phyloP scores from a whole-genome alignment of 1,140 invertebrate genomes.

The Anthonomus grandis region DNA sequence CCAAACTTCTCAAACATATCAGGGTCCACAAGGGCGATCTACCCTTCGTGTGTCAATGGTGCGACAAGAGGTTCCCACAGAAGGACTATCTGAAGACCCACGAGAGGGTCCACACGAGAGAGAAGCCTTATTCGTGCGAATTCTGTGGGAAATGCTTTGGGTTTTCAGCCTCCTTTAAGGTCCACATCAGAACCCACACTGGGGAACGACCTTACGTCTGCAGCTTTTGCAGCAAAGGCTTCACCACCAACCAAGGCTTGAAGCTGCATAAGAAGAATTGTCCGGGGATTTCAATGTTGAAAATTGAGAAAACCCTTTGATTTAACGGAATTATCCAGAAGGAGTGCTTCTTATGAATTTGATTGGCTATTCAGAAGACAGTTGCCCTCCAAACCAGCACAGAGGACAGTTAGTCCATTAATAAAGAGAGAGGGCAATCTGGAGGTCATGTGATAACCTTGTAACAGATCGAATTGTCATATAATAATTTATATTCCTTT shows the following conservation, averaged over 20 bases:
- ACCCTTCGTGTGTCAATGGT: conserved; percentile 61
- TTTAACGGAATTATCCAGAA: too few relatives aligned
- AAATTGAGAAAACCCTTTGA: background rate
- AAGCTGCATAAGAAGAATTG: conserved; percentile 22
- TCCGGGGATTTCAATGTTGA: conserved; percentile 11
- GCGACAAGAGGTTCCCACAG: conserved; percentile 45
- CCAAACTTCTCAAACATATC: conserved; percentile 62
- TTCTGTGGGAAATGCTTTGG: conserved; percentile 75
- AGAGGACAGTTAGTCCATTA: too few relatives aligned
- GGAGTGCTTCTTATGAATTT: too few relatives aligned
- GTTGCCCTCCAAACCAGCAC: too few relatives aligned
- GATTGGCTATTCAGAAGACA: too few relatives aligned
- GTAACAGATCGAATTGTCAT: too few relatives aligned
- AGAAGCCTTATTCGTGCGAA: conserved; percentile 63
- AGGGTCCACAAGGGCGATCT: conserved; percentile 71
- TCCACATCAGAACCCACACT: conserved; percentile 58
- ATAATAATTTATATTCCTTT: too few relatives aligned
- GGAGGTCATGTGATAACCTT: too few relatives aligned
- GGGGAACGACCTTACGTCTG: conserved; percentile 74
- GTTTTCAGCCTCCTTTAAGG: conserved; percentile 64
- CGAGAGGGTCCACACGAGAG: conserved; percentile 61
- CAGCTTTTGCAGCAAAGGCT: conserved; percentile 62
- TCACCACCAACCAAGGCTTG: conserved; percentile 41
- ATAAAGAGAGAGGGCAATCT: too few relatives aligned
- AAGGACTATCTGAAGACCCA: conserved; percentile 58